Conservation (phyloP, 2,113 vertebrate species). For the Aplodontia rufa region DNA sequence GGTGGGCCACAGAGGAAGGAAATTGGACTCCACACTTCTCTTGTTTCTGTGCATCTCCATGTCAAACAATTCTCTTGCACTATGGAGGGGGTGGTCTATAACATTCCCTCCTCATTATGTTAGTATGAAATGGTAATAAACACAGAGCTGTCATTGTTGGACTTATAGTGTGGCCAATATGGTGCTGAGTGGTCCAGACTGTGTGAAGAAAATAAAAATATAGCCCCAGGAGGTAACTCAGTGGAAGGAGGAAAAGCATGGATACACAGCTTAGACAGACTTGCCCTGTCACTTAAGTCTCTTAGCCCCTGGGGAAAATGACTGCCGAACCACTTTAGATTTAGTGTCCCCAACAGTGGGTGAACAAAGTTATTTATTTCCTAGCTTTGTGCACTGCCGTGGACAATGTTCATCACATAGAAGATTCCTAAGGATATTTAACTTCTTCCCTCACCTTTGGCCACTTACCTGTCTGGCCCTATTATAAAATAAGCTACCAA, state of each 20-base stretch:
- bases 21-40: background rate
- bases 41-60: constrained; percentile 31
- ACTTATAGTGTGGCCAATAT: background rate
- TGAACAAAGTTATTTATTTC: background rate
- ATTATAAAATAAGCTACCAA: background rate
- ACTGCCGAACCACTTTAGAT: background rate
- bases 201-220: background rate
- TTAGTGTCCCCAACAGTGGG: background rate
- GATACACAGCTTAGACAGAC: background rate
- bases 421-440: fast-evolving
- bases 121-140: background rate
- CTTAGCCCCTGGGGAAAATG: background rate
- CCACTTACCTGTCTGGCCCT: background rate
- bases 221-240: background rate
- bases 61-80: constrained; percentile 48
- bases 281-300: background rate
- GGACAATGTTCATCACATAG: background rate
- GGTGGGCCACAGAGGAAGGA: constrained; percentile 57
- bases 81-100: background rate
- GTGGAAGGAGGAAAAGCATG: background rate
- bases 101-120: constrained; percentile 36
- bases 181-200: background rate
- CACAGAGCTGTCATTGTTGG: background rate
- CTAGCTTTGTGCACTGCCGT: fast-evolving
- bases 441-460: background rate